These are phyloP conservation scores for Craniophora ligustri DNA, from an alignment of 2,888 invertebrate species.

Conservation along the genomic window DNA sequence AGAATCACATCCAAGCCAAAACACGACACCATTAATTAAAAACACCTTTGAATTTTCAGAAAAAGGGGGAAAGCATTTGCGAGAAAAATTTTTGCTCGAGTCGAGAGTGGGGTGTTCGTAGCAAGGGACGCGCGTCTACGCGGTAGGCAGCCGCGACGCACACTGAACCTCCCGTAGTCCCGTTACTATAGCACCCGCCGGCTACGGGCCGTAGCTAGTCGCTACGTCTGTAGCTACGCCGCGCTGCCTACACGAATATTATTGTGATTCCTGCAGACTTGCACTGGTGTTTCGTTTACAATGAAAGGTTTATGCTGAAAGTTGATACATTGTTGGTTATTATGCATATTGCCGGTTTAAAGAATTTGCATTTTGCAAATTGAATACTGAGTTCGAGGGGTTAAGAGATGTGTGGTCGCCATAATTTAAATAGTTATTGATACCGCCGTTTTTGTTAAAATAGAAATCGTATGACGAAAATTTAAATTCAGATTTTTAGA, in stretches of 20 bases:
- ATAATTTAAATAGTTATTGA: constrained; percentile 15
- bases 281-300: constrained; percentile 59
- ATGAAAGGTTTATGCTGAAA: constrained; percentile 54
- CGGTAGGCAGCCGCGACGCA: constrained; percentile 72
- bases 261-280: constrained; percentile 59
- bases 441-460: too few relatives aligned
- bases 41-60: constrained; percentile 63
- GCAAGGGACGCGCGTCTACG: constrained; percentile 75
- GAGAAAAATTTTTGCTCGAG: constrained; percentile 45
- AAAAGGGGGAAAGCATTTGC: constrained; percentile 54
- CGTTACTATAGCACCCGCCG: constrained; percentile 84
- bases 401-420: constrained; percentile 29
- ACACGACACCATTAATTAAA: constrained; percentile 76
- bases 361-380: constrained; percentile 52
- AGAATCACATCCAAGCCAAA: constrained; percentile 61
- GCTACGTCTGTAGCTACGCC: constrained; percentile 65
- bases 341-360: constrained; percentile 41
- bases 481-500: neutral
- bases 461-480: neutral
- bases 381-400: constrained; percentile 38
- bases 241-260: constrained; percentile 52
- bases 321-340: constrained; percentile 58
- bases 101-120: constrained; percentile 57
- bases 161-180: constrained; percentile 68
- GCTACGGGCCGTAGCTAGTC: constrained; percentile 75